Conservation (phyloP, 2,888 invertebrate species). For the Halictus ligatus region DNA sequence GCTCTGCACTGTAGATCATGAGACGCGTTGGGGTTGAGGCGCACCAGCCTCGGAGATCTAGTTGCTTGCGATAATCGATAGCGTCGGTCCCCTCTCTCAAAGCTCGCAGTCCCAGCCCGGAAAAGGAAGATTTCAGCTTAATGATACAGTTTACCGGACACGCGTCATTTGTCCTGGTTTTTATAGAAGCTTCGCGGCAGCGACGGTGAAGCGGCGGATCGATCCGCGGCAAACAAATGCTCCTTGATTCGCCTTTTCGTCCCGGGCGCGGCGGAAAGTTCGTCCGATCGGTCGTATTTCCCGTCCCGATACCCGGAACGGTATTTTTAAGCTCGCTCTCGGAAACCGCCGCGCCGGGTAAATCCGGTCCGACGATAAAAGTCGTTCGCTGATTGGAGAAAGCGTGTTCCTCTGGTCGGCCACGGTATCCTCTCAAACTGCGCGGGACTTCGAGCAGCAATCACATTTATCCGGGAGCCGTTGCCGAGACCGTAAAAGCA, state of each 20-base stretch:
- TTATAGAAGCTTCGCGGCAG: background rate
- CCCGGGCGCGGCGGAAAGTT: background rate
- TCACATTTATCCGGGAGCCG: background rate
- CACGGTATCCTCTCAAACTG: background rate
- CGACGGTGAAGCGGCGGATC: background rate
- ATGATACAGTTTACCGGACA: slow-evolving; percentile 18
- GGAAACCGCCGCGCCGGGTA: background rate
- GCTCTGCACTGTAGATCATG: background rate
- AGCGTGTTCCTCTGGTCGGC: background rate
- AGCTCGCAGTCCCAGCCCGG: background rate
- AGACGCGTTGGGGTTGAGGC: background rate
- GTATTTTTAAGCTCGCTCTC: slow-evolving; percentile 1
- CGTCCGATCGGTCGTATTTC: slow-evolving; percentile 19
- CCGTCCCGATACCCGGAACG: background rate
- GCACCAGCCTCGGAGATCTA: background rate
- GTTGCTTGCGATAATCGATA: background rate
- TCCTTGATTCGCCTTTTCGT: background rate
- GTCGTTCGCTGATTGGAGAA: background rate
- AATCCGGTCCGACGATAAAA: background rate
- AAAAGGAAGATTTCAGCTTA: background rate
- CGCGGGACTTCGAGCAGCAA: background rate
- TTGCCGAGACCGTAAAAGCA: background rate
- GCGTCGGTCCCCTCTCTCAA: background rate
- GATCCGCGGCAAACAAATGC: slow-evolving; percentile 14
- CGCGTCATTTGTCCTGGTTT: slow-evolving; percentile 18